Percentiles rank a stretch among this genome's conserved stretches.
Conservation (phyloP, 2,113 vertebrate genomes). For the Benitochromis conjunctus region DNA sequence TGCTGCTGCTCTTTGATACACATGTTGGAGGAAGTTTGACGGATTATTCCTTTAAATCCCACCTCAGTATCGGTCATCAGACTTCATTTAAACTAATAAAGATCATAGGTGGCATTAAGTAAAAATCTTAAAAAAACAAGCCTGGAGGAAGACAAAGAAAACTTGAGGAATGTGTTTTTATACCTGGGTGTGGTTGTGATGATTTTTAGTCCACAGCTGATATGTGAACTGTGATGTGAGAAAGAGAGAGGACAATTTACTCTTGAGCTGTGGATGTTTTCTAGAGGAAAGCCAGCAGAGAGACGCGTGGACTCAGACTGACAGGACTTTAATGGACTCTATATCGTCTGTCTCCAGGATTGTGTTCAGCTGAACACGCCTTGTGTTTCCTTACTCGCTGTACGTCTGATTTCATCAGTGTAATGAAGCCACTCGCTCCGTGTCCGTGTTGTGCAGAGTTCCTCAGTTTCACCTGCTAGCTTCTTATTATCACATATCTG, state of each 20-base stretch:
- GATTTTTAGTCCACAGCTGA: not conserved
- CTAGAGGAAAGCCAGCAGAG: not conserved
- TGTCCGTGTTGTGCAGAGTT: not conserved
- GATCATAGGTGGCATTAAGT: not conserved
- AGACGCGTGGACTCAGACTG: not conserved
- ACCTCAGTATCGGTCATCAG: not conserved
- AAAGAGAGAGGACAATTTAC: not conserved
- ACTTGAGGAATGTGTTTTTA: constrained; percentile 32
- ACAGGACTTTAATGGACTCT: constrained; percentile 19
- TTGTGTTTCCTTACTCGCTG: not conserved
- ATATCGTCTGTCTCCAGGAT: constrained; percentile 24
- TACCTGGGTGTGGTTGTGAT: not conserved
- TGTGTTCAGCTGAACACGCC: constrained; percentile 34
- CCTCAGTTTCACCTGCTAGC: not conserved
- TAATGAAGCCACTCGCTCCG: not conserved
- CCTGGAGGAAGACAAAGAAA: not conserved
- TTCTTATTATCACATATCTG: constrained; percentile 3
- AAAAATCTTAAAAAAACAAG: not conserved
- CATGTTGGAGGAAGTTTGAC: constrained; percentile 44
- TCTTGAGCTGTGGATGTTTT: not conserved
- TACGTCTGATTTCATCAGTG: constrained; percentile 18
- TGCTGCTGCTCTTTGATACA: constrained; percentile 38
- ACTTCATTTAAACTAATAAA: constrained; percentile 8
- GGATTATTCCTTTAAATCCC: constrained; percentile 27
- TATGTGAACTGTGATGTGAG: not conserved